Percentiles rank a stretch among this genome's conserved stretches.
Evolutionary conservation across 2,113 vertebrate species (phyloP).

Genomic region (Rhynchomys soricoides): DNA sequence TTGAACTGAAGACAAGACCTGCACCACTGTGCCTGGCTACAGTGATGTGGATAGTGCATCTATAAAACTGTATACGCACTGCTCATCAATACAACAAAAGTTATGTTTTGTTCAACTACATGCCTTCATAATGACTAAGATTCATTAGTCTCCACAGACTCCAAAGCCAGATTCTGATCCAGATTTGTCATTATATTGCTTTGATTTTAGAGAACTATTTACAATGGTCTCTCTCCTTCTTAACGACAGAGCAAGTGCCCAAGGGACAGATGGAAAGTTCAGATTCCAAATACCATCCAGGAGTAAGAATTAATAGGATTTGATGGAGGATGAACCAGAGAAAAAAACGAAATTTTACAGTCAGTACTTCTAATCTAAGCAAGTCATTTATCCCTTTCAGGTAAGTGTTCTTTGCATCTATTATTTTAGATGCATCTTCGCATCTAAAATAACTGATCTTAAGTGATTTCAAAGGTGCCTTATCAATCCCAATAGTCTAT

Average conservation of each 20-base stretch:
- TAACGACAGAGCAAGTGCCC: not conserved
- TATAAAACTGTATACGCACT: not conserved
- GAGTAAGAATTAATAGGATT: slow-evolving; percentile 13
- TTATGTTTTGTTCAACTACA: too few relatives aligned
- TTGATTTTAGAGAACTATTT: not conserved
- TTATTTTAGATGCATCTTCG: too few relatives aligned
- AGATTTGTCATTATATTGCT: not conserved
- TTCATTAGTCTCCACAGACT: not conserved
- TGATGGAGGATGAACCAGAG: not conserved
- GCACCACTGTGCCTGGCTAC: not conserved
- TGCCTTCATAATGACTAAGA: too few relatives aligned
- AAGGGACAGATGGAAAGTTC: not conserved
- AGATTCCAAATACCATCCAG: slow-evolving; percentile 26
- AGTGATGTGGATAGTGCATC: not conserved
- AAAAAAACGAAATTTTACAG: not conserved
- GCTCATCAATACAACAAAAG: not conserved
- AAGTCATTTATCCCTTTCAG: not conserved
- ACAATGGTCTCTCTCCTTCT: not conserved
- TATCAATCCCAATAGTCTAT: not conserved
- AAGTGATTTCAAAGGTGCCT: not conserved
- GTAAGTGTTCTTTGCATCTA: not conserved
- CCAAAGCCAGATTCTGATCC: slow-evolving; percentile 28
- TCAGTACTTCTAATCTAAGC: not conserved
- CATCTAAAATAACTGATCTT: slow-evolving; percentile 21
- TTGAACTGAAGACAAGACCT: not conserved